These are phyloP conservation scores for Montipora capitata DNA, from an alignment of 92 coral and sea anemone species.

Conservation along the genomic window DNA sequence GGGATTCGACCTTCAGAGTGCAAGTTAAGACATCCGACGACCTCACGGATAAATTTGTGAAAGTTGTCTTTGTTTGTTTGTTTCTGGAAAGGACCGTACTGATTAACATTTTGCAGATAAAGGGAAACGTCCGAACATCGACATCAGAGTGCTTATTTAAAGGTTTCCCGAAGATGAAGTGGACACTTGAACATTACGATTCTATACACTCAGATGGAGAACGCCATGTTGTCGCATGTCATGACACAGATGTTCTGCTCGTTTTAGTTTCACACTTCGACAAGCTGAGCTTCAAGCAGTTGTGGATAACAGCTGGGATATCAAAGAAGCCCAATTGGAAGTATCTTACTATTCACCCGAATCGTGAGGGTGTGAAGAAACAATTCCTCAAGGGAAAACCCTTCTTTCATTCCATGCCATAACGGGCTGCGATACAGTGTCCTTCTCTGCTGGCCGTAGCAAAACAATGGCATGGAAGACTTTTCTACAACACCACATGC, in stretches of 20 bases:
- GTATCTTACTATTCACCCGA: too few species aligned
- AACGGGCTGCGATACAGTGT: conserved; percentile 57
- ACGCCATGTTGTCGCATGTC: conserved; percentile 22
- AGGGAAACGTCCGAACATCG: conserved; percentile 2
- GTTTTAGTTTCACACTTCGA: neutral
- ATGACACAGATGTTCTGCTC: conserved; percentile 47
- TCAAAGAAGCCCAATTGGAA: too few species aligned
- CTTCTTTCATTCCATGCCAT: conserved; percentile 35
- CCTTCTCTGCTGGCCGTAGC: too few species aligned
- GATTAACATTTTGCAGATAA: neutral
- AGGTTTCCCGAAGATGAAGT: conserved; percentile 60
- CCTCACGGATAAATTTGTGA: conserved; percentile 33
- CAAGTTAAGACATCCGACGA: conserved; percentile 17
- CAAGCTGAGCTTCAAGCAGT: too few species aligned
- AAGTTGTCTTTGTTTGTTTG: conserved; percentile 3
- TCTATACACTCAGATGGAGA: conserved; percentile 21
- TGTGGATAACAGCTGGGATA: too few species aligned
- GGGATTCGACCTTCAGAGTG: neutral
- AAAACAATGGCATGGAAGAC: too few species aligned
- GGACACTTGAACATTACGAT: conserved; percentile 49
- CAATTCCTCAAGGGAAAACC: too few species aligned
- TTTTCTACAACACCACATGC: conserved; percentile 44
- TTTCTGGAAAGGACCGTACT: neutral
- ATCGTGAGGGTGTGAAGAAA: too few species aligned
- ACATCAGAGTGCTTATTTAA: conserved; percentile 15